phyloP scores from a whole-genome alignment of 2,113 vertebrate genomes.

The Elaphurus davidianus region DNA sequence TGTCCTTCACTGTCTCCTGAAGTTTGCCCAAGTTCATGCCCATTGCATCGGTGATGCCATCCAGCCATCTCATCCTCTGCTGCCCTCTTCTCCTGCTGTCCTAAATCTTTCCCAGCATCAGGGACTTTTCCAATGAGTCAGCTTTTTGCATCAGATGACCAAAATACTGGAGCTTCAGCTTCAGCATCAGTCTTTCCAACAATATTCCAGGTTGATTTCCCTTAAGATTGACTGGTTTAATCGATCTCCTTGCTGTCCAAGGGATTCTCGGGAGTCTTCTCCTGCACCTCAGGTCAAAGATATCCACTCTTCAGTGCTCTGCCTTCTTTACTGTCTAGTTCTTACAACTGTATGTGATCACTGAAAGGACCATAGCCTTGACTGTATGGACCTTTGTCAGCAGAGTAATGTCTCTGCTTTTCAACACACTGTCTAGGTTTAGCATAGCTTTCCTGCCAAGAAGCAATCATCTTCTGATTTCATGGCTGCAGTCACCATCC shows the following conservation, averaged over 20 bases:
- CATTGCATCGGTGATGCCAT: background rate
- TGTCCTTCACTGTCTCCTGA: background rate
- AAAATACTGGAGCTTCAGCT: background rate
- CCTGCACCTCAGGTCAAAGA: background rate
- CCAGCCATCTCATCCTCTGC: background rate
- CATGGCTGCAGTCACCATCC: background rate
- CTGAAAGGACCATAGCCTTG: background rate
- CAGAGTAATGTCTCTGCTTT: background rate
- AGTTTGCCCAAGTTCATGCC: background rate
- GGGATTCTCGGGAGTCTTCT: background rate
- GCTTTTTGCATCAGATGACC: background rate
- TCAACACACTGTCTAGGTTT: background rate
- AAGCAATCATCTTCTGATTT: background rate
- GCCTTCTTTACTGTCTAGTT: background rate
- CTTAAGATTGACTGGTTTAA: background rate
- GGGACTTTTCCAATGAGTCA: background rate
- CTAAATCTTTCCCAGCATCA: background rate
- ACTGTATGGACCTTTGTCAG: fast-evolving
- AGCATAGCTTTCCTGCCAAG: background rate
- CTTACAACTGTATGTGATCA: background rate
- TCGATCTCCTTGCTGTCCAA: background rate
- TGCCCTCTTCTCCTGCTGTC: background rate
- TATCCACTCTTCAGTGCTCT: background rate
- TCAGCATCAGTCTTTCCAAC: background rate
- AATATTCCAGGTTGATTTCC: background rate